Evolutionary conservation across 2,113 vertebrate genomes (phyloP).

Genomic region (Puntigrus tetrazona): DNA sequence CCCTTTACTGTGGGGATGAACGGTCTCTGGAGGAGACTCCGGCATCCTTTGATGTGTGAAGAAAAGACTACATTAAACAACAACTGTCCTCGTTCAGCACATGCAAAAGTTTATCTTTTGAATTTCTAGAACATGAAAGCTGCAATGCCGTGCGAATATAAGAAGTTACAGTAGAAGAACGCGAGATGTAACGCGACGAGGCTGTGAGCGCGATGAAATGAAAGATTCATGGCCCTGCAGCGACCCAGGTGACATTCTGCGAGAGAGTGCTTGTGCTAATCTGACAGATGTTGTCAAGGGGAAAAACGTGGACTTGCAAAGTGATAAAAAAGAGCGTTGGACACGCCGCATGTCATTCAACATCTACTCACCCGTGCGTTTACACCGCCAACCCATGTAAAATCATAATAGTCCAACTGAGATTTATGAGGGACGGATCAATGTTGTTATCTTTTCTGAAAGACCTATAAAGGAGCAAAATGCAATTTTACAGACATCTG

Average conservation of each 20-base stretch:
- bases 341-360: not conserved
- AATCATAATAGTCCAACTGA: not conserved
- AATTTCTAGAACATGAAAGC: not conserved
- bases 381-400: not conserved
- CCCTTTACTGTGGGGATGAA: not conserved
- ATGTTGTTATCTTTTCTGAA: too few species aligned
- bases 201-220: not conserved
- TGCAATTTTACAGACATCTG: too few species aligned
- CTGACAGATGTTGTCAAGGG: conserved; percentile 4
- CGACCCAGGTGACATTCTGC: not conserved
- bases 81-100: not conserved
- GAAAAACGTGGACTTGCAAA: not conserved
- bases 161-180: not conserved
- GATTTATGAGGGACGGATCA: too few species aligned
- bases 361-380: not conserved
- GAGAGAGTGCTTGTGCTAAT: not conserved
- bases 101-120: not conserved
- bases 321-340: not conserved
- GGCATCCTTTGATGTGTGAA: not conserved
- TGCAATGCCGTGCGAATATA: not conserved
- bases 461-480: too few species aligned
- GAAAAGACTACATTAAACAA: not conserved
- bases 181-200: not conserved
- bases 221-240: not conserved
- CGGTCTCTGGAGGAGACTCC: not conserved